Evolutionary conservation across 1,140 invertebrate species (phyloP), one percentile per base, ranked within the genome.

Genomic region (Drosophila bifasciata): DNA sequence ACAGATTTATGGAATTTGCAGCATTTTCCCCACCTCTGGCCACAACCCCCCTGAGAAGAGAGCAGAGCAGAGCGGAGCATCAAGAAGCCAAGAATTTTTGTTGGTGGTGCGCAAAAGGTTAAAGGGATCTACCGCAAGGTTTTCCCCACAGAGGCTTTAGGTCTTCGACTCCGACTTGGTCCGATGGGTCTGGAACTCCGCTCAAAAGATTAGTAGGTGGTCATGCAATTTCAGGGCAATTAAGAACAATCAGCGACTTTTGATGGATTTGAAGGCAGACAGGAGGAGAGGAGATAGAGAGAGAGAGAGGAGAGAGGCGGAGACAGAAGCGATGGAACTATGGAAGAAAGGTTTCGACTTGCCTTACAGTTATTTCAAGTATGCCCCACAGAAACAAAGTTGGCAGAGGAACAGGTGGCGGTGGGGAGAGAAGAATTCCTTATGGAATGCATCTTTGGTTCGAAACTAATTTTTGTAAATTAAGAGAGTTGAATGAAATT

Each of bases 1-100:
- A 88, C 84, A 88, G 83, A 88, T 88, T 88, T 88, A 88, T 88
- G 84, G 83, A 88, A 88, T 88, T 88, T 76, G 76, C 84, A 72
- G 70, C 84, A 36, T 74, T 70, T 63, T 58, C 66, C 60, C 50
- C 63, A n/a, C 69, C 50, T 3, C 8, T 28, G 7, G 2, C 7
- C 25, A 1, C 49, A 15, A 52, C 52, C 28, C 36, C 46, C 7
- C 57, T 58, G 28, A 8, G 25, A 9, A 5, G 3, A 0, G 23
- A 23, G 23, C 23, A 0, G 23, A 23, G 23, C 23, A 23, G 28
- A 32, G 28, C 9, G 1, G 32, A 11, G 32, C 32, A 36, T 13
- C 32, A 36, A 36, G 32, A 36, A 59, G 41, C 11, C 15, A 68
- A 53, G 58, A 25, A 39, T 66, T 75, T 76, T 86, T 21, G 45